Evolutionary conservation across 2,888 invertebrate genomes (phyloP), one percentile per base, ranked within the genome.

Genomic region (Diaperis boleti): DNA sequence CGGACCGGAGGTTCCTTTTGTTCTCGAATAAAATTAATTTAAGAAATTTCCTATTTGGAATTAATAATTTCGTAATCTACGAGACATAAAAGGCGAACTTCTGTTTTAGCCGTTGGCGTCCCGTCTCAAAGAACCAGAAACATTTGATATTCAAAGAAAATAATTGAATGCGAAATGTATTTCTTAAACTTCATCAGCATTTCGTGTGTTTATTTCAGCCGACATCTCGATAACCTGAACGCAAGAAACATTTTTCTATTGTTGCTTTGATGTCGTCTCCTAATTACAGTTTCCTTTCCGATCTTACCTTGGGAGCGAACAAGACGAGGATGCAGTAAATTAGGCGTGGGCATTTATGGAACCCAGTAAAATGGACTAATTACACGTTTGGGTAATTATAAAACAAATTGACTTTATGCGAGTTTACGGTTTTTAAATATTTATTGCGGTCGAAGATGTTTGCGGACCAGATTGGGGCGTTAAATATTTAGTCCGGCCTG

Each of bases 161-260:
- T 75, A 76, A 75, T 76, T 75, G 75, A 76, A 76, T 75, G 69
- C 68, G 74, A 73, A 76, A 76, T 75, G 74, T 75, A 76, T 74
- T 75, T 76, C 74, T 73, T 74, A 70, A 59, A 72, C 71, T 72
- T 74, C 74, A 72, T 74, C 74, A 72, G 68, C 64, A 47, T 68
- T 65, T 63, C 41, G 56, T 41, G 59, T 72, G 69, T 72, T 69
- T 70, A 65, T 69, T 66, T 65, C 66, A 64, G 60, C 67, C 71
- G 71, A 72, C 70, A 67, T 72, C 72, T 70, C 70, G 68, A 70
- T 73, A 72, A 70, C 49, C 65, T 50, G 22, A 50, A 61, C 45
- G 54, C 54, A 55, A 50, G 57, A 41, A 62, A 44, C 62, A 56
- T 62, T 62, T 56, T 57, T 41, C 62, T 62, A 62, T 52, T 62